Percentiles rank a stretch among this genome's conserved stretches.
phyloP scores from a whole-genome alignment of 2,888 invertebrate genomes.

The Calliphora vomitoria region DNA sequence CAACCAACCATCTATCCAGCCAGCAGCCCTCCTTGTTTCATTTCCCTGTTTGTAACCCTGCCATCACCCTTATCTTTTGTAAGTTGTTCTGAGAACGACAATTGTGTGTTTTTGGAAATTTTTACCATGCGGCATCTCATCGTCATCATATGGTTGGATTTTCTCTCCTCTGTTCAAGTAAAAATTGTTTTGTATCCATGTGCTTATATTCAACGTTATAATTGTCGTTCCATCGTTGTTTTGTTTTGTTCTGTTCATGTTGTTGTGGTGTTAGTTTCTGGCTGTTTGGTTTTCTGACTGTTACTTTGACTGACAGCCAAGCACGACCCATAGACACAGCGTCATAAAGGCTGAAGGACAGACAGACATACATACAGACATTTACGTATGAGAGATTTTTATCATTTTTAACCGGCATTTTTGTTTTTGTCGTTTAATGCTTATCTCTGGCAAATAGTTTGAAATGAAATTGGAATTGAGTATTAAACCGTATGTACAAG shows the following conservation, averaged over 20 bases:
- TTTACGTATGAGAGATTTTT: conserved; percentile 60
- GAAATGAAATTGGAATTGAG: conserved; percentile 62
- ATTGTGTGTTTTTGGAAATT: conserved; percentile 30
- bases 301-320: conserved; percentile 64
- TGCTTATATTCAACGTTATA: conserved; percentile 51
- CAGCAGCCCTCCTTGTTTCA: conserved; percentile 33
- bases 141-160: conserved; percentile 64
- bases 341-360: background rate
- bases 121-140: conserved; percentile 61
- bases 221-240: conserved; percentile 43
- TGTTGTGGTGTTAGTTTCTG: conserved; percentile 67
- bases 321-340: conserved; percentile 6
- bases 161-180: conserved; percentile 30
- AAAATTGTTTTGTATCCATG: conserved; percentile 44
- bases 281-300: conserved; percentile 69
- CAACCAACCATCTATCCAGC: conserved; percentile 31
- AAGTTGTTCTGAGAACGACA: conserved; percentile 46
- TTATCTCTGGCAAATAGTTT: conserved; percentile 63
- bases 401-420: conserved; percentile 66
- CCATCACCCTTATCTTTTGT: conserved; percentile 63
- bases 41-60: conserved; percentile 31
- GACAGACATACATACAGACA: conserved; percentile 18
- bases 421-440: conserved; percentile 37
- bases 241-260: background rate
- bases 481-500: conserved; percentile 17